Conservation (phyloP, 2,113 vertebrate species). For the Clarias batrachus region DNA sequence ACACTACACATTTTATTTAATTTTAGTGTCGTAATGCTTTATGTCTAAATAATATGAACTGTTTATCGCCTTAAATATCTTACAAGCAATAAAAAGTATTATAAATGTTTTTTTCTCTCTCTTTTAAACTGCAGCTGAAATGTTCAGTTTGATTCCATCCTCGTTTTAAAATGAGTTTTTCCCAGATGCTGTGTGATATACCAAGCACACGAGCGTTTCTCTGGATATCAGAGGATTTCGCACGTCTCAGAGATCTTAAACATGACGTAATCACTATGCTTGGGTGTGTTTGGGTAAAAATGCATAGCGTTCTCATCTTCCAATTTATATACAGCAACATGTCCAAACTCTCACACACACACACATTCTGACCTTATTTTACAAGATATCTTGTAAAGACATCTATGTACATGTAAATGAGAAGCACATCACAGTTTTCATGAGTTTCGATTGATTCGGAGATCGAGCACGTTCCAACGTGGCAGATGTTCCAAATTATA, state of each 20-base stretch:
- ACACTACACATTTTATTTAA: not conserved
- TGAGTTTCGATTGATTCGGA: not conserved
- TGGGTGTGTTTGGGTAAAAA: not conserved
- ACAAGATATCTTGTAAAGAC: not conserved
- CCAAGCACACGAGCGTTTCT: not conserved
- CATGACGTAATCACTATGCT: not conserved
- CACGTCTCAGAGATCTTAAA: not conserved
- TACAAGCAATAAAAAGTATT: constrained; percentile 31
- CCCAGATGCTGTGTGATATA: not conserved
- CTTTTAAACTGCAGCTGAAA: not conserved
- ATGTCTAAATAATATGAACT: constrained; percentile 19
- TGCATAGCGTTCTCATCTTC: not conserved
- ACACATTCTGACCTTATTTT: not conserved
- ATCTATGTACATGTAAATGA: not conserved
- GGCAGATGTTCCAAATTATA: not conserved
- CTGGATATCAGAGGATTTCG: not conserved
- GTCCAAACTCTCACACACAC: not conserved
- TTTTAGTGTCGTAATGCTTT: constrained; percentile 12
- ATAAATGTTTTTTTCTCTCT: not conserved
- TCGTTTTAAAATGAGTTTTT: not conserved
- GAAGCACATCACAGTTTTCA: not conserved
- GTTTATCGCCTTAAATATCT: constrained; percentile 32
- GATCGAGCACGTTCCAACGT: not conserved
- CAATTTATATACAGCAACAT: not conserved
- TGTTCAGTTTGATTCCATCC: not conserved